Evolutionary conservation across 2,797 vertebrate genomes (phyloP).

Genomic region (Petrocephalus sullivani): DNA sequence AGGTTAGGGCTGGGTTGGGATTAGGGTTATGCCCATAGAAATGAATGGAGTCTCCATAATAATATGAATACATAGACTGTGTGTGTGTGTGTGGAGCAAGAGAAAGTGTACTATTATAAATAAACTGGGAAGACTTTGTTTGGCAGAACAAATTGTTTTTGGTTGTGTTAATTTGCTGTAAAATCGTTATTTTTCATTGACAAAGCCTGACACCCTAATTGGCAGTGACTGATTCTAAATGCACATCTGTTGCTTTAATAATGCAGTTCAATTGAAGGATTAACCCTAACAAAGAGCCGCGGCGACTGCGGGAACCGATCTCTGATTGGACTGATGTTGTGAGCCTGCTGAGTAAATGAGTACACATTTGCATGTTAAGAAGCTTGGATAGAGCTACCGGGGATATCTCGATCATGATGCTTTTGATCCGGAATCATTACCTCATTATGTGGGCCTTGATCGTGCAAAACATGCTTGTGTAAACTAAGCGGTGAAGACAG

Average conservation of each 20-base stretch:
- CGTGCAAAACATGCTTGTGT: neutral
- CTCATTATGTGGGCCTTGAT: conserved; percentile 27
- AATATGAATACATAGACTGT: neutral
- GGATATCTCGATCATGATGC: conserved; percentile 21
- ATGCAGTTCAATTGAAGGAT: conserved; percentile 28
- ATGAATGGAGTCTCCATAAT: neutral
- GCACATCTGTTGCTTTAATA: conserved; percentile 32
- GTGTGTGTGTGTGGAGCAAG: neutral
- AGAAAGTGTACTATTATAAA: neutral
- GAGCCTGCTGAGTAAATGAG: conserved; percentile 25
- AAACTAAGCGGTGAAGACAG: neutral
- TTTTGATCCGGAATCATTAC: conserved; percentile 26
- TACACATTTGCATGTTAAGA: conserved; percentile 33
- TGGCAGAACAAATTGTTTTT: conserved; percentile 8
- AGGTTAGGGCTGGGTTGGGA: neutral
- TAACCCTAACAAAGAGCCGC: conserved; percentile 29
- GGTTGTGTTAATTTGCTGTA: conserved; percentile 23
- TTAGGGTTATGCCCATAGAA: neutral
- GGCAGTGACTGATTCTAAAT: conserved; percentile 28
- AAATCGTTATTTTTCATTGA: conserved; percentile 24
- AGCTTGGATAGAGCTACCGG: conserved; percentile 11
- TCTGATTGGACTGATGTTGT: conserved; percentile 32
- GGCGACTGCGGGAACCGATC: conserved; percentile 23
- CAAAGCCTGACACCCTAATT: conserved; percentile 25
- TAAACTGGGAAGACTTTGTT: neutral